A percentile compares a stretch with the other conserved stretches of the same genome.
phyloP scores from a whole-genome alignment of 2,113 vertebrate species.

The Genyomyrus donnyi region DNA sequence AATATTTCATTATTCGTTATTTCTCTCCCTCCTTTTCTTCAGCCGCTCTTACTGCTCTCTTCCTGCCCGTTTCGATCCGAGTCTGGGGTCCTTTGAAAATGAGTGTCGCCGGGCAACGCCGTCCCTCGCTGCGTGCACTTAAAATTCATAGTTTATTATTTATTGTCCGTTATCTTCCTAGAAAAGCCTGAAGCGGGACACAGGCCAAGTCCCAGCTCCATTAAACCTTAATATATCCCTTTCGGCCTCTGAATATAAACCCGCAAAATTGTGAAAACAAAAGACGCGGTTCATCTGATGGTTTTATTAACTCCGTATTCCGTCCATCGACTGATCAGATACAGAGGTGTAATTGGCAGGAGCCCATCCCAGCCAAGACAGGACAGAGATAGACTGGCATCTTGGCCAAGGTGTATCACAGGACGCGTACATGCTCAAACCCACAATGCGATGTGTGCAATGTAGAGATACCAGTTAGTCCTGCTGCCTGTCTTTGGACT shows the following conservation, averaged over 20 bases:
- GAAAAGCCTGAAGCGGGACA: neutral
- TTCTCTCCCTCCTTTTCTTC: neutral
- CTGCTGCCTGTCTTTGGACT: neutral
- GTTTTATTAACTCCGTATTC: neutral
- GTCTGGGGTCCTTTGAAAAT: neutral
- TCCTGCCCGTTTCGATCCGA: neutral
- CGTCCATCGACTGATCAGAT: neutral
- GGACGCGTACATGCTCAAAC: neutral
- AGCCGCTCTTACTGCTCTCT: neutral
- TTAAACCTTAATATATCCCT: neutral
- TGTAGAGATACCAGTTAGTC: neutral
- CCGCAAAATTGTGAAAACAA: neutral
- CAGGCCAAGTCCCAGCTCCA: neutral
- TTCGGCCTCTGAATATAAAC: neutral
- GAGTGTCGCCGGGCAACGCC: neutral
- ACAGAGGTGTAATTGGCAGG: neutral
- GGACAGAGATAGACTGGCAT: neutral
- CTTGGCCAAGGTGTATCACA: neutral
- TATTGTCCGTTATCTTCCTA: neutral
- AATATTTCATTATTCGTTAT: neutral
- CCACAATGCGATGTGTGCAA: neutral
- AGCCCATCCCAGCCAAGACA: neutral
- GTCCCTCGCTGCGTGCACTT: neutral
- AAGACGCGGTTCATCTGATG: neutral
- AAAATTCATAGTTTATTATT: constrained; percentile 3